Evolutionary conservation across 2,888 invertebrate genomes (phyloP), one percentile per base, ranked within the genome.

Genomic region (Agrochola litura): DNA sequence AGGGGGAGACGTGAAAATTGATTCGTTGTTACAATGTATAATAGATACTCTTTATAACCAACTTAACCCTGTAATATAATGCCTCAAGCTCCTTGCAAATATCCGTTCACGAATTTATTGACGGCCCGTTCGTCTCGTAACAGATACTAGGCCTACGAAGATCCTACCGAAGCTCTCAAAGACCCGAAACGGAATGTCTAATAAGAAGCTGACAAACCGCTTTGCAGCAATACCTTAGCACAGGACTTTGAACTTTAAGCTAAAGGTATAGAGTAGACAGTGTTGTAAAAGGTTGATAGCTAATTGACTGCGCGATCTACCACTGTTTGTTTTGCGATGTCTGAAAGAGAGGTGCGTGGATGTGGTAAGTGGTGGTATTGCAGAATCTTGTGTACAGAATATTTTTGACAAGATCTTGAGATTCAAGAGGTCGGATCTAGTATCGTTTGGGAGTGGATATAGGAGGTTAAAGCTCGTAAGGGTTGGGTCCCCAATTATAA

Each of bases 161-260:
- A 74, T 84, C 76, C 69, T 25, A 67, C 73, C 16, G 77, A 75
- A 70, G 73, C 81, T 68, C 68, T 83, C 82, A 84, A 86, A 87
- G 82, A 75, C 76, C 65, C 85, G 54, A 91, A 90, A 90, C 89
- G 84, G 91, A 92, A 91, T 91, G 82, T 84, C 76, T 91, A 91
- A 91, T 90, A 90, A 90, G 90, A 83, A 80, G 80, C 86, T 89
- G 88, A 89, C 87, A 88, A 89, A 87, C 86, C 76, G 83, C 82
- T 87, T 86, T 78, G 81, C 78, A 81, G 68, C 73, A 78, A 70
- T 43, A 25, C 54, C 43, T 46, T 66, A 60, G 19, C 76, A 81
- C 68, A 64, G 76, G 49, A 87, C 74, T 84, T 78, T 82, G 16
- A 12, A 85, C 86, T 83, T 72, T 88, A 82, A 37, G 8, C 0